These are phyloP conservation scores for Paralichthys olivaceus DNA, from an alignment of 2,113 vertebrate species.

Conservation along the genomic window DNA sequence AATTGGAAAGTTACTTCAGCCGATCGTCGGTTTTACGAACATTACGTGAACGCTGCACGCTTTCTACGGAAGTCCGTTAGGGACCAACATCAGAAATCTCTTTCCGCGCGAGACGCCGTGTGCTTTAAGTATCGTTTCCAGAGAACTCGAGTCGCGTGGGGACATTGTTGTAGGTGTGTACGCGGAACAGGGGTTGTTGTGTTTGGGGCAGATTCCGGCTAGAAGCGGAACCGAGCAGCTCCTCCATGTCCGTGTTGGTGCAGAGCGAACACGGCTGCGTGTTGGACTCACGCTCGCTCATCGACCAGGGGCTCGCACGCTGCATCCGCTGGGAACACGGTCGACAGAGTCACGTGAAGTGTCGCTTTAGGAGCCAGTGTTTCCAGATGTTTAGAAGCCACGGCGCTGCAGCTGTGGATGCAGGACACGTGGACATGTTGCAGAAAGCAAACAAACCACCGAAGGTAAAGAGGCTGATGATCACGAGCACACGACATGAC, in stretches of 20 bases:
- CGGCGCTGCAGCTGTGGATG: not conserved
- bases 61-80: not conserved
- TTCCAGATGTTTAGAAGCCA: constrained; percentile 64
- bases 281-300: constrained; percentile 85
- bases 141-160: not conserved
- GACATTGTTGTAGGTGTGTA: not conserved
- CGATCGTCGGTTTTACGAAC: fast-evolving
- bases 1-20: not conserved
- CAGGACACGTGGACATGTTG: not conserved
- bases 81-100: not conserved
- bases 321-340: constrained; percentile 43
- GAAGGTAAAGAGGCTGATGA: constrained; percentile 61
- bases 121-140: constrained; percentile 7
- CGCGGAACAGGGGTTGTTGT: too few species aligned
- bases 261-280: constrained; percentile 82
- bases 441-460: constrained; percentile 30
- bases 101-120: not conserved
- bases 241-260: constrained; percentile 84
- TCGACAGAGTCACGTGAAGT: constrained; percentile 6
- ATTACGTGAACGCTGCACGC: not conserved
- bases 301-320: constrained; percentile 72
- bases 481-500: too few species aligned
- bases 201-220: not conserved
- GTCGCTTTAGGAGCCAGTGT: constrained; percentile 68
- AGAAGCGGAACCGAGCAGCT: not conserved